phyloP scores from a whole-genome alignment of 2,113 vertebrate species.

The Xiphorhynchus elegans region DNA sequence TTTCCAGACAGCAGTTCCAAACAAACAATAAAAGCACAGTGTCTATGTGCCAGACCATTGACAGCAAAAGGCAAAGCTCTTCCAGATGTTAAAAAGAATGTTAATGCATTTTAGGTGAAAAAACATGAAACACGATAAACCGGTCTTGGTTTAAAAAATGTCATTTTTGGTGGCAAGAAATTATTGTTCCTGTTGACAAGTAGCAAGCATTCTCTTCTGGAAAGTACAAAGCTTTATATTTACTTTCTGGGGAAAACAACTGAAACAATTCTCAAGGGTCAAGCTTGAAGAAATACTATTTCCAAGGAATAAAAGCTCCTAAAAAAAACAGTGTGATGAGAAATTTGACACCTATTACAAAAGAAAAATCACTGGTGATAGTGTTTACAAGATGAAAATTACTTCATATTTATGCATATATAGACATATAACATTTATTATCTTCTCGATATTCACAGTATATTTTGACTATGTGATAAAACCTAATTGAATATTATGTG shows the following conservation, averaged over 20 bases:
- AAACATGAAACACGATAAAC: neutral
- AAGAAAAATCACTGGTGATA: neutral
- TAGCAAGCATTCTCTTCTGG: neutral
- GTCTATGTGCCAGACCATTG: neutral
- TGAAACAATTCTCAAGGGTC: neutral
- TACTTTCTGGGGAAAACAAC: neutral
- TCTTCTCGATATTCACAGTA: neutral
- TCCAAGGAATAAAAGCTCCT: neutral
- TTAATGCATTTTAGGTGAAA: neutral
- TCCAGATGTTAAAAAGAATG: neutral
- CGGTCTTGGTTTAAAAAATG: neutral
- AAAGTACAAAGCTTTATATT: neutral
- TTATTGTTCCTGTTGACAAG: neutral
- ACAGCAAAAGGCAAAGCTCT: neutral
- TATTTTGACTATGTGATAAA: neutral
- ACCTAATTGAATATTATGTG: neutral
- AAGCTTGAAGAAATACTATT: neutral
- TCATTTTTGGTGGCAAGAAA: neutral
- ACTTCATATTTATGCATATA: neutral
- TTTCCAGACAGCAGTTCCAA: neutral
- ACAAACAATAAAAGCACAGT: neutral
- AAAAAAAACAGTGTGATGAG: neutral
- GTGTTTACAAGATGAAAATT: neutral
- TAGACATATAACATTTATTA: neutral
- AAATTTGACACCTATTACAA: neutral